Percentiles rank a stretch among this genome's conserved stretches.
phyloP scores from a whole-genome alignment of 1,140 invertebrate genomes.

The Drosophila nikananu region DNA sequence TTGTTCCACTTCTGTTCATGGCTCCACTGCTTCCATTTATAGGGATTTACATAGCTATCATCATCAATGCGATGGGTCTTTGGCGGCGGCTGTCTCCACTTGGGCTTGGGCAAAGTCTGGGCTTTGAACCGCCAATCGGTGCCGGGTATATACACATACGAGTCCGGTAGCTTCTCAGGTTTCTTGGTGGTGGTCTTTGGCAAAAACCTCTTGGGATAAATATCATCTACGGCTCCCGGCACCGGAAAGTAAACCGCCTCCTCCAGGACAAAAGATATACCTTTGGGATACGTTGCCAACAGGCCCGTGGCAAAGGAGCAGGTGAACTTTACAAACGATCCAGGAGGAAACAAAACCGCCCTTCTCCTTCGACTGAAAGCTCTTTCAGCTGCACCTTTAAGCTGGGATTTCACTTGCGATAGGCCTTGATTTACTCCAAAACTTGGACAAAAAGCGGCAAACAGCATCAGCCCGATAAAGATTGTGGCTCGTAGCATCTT shows the following conservation, averaged over 20 bases:
- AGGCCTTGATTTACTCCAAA: not conserved
- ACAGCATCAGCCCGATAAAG: constrained; percentile 36
- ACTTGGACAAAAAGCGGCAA: constrained; percentile 5
- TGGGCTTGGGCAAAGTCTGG: constrained; percentile 63
- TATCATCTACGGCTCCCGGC: constrained; percentile 55
- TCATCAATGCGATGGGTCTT: constrained; percentile 69
- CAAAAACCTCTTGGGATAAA: constrained; percentile 68
- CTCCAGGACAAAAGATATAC: constrained; percentile 67
- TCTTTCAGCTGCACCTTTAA: constrained; percentile 32
- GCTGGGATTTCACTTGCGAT: constrained; percentile 5
- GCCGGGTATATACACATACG: constrained; percentile 67
- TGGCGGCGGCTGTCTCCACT: constrained; percentile 27
- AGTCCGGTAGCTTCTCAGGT: constrained; percentile 42
- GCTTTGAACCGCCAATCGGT: constrained; percentile 75
- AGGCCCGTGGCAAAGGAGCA: constrained; percentile 56
- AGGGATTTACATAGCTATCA: constrained; percentile 38
- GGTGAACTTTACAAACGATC: constrained; percentile 72
- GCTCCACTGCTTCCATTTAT: constrained; percentile 62
- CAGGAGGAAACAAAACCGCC: constrained; percentile 69
- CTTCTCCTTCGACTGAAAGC: constrained; percentile 62
- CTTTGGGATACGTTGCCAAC: constrained; percentile 62
- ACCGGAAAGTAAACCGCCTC: constrained; percentile 73
- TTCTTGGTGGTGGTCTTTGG: constrained; percentile 59
- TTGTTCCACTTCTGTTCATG: constrained; percentile 40
- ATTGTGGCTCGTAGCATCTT: constrained; percentile 56